Evolutionary conservation across 2,888 invertebrate genomes (phyloP).

Genomic region (Cartodere bifasciata): DNA sequence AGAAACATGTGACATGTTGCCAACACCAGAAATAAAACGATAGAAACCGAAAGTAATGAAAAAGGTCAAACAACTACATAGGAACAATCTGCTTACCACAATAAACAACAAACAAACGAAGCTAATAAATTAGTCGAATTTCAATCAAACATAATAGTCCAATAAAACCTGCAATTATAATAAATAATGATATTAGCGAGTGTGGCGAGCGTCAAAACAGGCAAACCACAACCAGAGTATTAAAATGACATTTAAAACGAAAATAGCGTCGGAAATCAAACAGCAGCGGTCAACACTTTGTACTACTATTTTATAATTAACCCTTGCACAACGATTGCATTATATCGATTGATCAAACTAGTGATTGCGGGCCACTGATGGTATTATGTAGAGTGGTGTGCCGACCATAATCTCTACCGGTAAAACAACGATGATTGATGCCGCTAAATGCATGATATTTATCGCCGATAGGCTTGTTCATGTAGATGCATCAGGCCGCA

Average conservation of each 20-base stretch:
- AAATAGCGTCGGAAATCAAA: slow-evolving; percentile 32
- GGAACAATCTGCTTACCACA: too few species aligned
- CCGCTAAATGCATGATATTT: slow-evolving; percentile 25
- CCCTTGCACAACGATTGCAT: slow-evolving; percentile 32
- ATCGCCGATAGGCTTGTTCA: too few species aligned
- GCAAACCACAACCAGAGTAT: slow-evolving; percentile 26
- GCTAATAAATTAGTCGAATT: slow-evolving; percentile 22
- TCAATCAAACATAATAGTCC: slow-evolving; percentile 23
- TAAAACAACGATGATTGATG: slow-evolving; percentile 30
- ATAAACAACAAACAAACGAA: too few species aligned
- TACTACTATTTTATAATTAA: slow-evolving; percentile 19
- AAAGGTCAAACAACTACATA: too few species aligned
- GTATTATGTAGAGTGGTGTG: slow-evolving; percentile 25
- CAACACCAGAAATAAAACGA: too few species aligned
- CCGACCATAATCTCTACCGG: slow-evolving; percentile 27
- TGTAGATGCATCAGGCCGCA: too few species aligned
- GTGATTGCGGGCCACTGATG: slow-evolving; percentile 26
- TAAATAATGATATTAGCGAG: slow-evolving; percentile 28
- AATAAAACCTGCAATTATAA: slow-evolving; percentile 28
- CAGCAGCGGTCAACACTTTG: slow-evolving; percentile 21
- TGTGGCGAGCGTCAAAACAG: slow-evolving; percentile 27
- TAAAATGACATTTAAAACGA: slow-evolving; percentile 30
- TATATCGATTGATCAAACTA: slow-evolving; percentile 31
- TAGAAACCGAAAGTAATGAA: too few species aligned
- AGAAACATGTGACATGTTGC: too few species aligned